Conservation (phyloP, 2,888 invertebrate species). For the Dastarcus helophoroides region DNA sequence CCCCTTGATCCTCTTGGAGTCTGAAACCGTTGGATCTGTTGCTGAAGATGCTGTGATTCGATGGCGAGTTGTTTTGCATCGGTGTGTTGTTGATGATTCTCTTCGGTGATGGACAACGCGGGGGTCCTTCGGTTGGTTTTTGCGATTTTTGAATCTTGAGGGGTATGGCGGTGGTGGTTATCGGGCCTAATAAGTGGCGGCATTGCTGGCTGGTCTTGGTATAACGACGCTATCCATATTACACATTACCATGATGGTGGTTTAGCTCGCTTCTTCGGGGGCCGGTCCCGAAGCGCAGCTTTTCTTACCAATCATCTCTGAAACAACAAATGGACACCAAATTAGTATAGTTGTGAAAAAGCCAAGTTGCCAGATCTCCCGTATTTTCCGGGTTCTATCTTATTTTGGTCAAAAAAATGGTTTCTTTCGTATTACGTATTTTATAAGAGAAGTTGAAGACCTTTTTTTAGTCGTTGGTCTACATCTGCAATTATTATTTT, state of each 20-base stretch:
- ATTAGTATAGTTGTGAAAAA: too few relatives aligned
- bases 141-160: constrained; percentile 7
- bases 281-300: too few relatives aligned
- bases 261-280: too few relatives aligned
- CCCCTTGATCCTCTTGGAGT: constrained; percentile 26
- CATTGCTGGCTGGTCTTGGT: constrained; percentile 31
- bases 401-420: too few relatives aligned
- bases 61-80: background rate
- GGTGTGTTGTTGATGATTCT: background rate
- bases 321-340: too few relatives aligned
- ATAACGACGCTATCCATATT: constrained; percentile 29
- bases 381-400: too few relatives aligned
- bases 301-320: too few relatives aligned
- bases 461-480: too few relatives aligned
- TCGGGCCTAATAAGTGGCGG: constrained; percentile 22
- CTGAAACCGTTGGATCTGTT: constrained; percentile 29
- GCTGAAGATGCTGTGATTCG: constrained; percentile 14
- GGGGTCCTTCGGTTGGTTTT: constrained; percentile 4
- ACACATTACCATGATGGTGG: constrained; percentile 27
- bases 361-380: too few relatives aligned
- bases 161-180: constrained; percentile 14
- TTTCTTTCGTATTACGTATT: too few relatives aligned
- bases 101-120: constrained; percentile 4
- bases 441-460: too few relatives aligned
- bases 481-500: too few relatives aligned